Conservation (phyloP, 2,113 vertebrate genomes). For the Gobiocypris rarus region DNA sequence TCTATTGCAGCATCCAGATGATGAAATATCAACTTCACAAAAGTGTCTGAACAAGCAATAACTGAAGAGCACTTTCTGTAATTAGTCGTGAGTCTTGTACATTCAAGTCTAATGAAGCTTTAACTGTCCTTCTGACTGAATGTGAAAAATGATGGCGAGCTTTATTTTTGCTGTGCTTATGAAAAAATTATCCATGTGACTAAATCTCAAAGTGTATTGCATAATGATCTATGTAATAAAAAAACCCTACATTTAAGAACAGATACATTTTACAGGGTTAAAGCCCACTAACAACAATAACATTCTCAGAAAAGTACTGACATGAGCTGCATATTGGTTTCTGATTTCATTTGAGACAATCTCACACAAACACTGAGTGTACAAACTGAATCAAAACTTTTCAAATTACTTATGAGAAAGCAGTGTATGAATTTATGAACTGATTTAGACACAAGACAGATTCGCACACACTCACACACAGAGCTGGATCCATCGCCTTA, state of each 20-base stretch:
- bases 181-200: constrained; percentile 14
- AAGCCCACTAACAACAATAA: neutral
- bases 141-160: constrained; percentile 13
- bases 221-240: neutral
- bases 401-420: constrained; percentile 70
- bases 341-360: constrained; percentile 17
- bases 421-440: constrained; percentile 66
- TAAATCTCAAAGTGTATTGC: constrained; percentile 12
- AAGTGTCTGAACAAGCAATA: constrained; percentile 36
- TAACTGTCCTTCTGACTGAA: constrained; percentile 33
- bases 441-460: constrained; percentile 43
- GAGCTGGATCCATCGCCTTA: constrained; percentile 47
- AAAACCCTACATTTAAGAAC: neutral
- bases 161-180: constrained; percentile 28
- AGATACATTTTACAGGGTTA: neutral
- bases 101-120: constrained; percentile 22
- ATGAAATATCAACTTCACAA: constrained; percentile 33
- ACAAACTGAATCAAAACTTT: constrained; percentile 35
- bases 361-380: constrained; percentile 19
- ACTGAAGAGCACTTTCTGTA: constrained; percentile 20
- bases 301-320: constrained; percentile 3
- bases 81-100: constrained; percentile 28
- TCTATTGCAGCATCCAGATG: constrained; percentile 1
- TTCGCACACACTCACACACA: constrained; percentile 59
- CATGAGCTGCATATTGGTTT: constrained; percentile 19